A percentile compares a stretch with the other conserved stretches of the same genome.
Evolutionary conservation across 2,797 vertebrate species (phyloP).

Genomic region (Leptodactylus fallax): DNA sequence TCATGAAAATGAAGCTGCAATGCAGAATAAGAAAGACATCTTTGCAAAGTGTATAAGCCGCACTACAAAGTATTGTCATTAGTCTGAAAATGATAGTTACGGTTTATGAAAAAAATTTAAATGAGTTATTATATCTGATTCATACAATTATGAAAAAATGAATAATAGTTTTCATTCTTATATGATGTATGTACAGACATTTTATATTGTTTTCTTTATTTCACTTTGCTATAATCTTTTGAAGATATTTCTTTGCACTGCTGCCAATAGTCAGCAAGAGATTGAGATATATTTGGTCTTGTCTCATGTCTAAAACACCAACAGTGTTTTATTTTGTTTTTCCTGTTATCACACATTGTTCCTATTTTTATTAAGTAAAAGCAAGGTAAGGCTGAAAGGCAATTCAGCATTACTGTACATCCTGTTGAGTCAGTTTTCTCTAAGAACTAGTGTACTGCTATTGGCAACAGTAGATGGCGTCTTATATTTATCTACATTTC

Average conservation of each 20-base stretch:
- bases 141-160: no score
- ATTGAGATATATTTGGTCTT: background rate
- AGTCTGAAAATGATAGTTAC: no score
- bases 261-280: background rate
- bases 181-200: no score
- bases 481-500: no score
- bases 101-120: no score
- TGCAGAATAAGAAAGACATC: no score
- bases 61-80: no score
- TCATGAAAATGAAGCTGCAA: no score
- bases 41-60: no score
- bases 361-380: background rate
- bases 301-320: background rate
- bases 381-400: background rate
- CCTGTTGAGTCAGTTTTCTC: background rate
- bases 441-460: background rate
- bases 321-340: background rate
- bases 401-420: slow-evolving; percentile 1
- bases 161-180: no score
- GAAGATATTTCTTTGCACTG: background rate
- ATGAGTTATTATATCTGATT: no score
- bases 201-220: background rate
- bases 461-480: slow-evolving; percentile 5
- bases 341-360: background rate
- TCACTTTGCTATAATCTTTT: background rate